Conservation (phyloP, 2,797 vertebrate genomes). For the Malacoctenus gilli region DNA sequence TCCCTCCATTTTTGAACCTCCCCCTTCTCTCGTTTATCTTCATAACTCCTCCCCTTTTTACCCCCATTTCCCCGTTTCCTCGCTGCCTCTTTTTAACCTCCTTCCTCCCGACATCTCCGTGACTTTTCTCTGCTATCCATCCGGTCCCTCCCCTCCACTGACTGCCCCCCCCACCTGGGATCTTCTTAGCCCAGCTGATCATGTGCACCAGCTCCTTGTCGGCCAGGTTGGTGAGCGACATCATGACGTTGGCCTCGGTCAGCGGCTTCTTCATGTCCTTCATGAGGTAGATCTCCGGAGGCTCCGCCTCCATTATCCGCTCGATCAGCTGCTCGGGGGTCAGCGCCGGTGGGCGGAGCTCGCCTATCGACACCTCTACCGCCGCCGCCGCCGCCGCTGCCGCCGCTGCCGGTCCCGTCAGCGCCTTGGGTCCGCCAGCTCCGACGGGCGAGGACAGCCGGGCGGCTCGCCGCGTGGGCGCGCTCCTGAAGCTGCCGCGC, state of each 20-base stretch:
- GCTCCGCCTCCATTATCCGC: conserved; percentile 90
- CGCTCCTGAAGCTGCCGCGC: conserved; percentile 82
- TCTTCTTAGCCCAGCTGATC: conserved; percentile 99
- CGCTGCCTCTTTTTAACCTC: no score
- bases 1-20: no score
- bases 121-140: no score
- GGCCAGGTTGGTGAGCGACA: conserved; percentile 94
- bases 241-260: conserved; percentile 95
- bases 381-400: no score
- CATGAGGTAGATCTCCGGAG: conserved; percentile 90
- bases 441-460: conserved; percentile 69
- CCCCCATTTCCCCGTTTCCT: no score
- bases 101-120: no score
- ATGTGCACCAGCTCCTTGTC: conserved; percentile 97
- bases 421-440: conserved; percentile 46
- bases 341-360: conserved; percentile 69
- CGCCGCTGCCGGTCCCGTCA: conserved; percentile 8
- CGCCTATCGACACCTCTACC: conserved; percentile 37
- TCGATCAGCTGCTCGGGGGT: conserved; percentile 91
- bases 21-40: no score
- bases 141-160: no score
- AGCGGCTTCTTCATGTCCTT: conserved; percentile 88
- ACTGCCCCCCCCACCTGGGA: conserved; percentile 84
- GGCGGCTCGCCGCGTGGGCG: conserved; percentile 76
- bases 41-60: no score